A percentile compares a stretch with the other conserved stretches of the same genome.
phyloP scores from a whole-genome alignment of 2,797 vertebrate species.

The Gephyroberyx darwinii region DNA sequence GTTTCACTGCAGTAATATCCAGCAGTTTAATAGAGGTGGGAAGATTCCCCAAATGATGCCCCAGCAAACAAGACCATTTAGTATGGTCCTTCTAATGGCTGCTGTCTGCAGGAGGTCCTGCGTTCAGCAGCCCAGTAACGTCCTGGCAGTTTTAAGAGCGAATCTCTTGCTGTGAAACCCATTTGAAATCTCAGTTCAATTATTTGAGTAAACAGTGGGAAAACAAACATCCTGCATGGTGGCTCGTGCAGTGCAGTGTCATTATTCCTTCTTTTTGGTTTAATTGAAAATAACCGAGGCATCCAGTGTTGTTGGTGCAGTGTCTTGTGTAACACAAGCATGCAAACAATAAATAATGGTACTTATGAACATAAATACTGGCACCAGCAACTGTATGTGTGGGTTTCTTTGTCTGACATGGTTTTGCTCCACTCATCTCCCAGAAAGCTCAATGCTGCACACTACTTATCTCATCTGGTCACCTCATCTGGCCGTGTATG shows the following conservation, averaged over 20 bases:
- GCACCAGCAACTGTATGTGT: background rate
- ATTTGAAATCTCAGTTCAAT: constrained; percentile 36
- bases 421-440: no score
- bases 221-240: constrained; percentile 35
- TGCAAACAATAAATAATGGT: no score
- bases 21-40: constrained; percentile 19
- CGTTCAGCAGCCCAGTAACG: constrained; percentile 16
- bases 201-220: constrained; percentile 43
- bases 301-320: no score
- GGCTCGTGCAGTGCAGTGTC: constrained; percentile 5
- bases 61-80: constrained; percentile 4
- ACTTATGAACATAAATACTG: no score
- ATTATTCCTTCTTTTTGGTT: constrained; percentile 12
- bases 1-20: constrained; percentile 40
- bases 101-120: constrained; percentile 29
- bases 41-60: constrained; percentile 26
- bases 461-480: no score
- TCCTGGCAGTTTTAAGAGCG: constrained; percentile 18
- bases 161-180: constrained; percentile 33
- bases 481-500: no score
- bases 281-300: no score
- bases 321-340: no score
- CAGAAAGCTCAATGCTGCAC: no score
- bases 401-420: no score
- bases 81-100: constrained; percentile 25